phyloP scores from a whole-genome alignment of 2,797 vertebrate species.

The Anas capensis region DNA sequence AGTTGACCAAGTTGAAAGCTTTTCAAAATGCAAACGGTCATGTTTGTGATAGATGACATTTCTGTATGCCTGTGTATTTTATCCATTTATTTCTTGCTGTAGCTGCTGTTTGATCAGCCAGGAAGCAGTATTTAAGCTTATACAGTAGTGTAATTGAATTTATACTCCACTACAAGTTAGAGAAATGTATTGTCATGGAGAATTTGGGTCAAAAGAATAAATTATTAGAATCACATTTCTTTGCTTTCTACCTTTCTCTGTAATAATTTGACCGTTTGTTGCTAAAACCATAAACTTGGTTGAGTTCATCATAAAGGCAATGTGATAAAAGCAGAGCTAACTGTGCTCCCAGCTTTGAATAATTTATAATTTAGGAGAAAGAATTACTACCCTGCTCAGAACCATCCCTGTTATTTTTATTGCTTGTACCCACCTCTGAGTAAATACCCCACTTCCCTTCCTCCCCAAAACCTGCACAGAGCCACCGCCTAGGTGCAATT shows the following conservation, averaged over 20 bases:
- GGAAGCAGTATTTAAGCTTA: not conserved
- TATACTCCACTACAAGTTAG: not conserved
- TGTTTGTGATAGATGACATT: not conserved
- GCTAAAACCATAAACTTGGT: not conserved
- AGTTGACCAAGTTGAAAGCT: not conserved
- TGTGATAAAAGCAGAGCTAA: not conserved
- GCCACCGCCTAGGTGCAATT: fast-evolving
- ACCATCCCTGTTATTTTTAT: not conserved
- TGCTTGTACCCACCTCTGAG: not conserved
- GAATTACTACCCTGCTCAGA: not conserved
- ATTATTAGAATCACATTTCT: not conserved
- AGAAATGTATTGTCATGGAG: not conserved
- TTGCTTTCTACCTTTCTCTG: not conserved
- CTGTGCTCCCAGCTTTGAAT: not conserved
- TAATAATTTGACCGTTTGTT: not conserved
- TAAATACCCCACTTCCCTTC: not conserved
- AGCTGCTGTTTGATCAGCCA: not conserved
- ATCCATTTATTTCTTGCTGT: not conserved
- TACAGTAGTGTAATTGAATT: not conserved
- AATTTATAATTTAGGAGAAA: not conserved
- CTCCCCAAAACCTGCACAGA: not conserved
- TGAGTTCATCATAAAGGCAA: not conserved
- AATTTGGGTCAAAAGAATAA: not conserved
- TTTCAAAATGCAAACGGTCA: not conserved
- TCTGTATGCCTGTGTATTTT: not conserved